Evolutionary conservation across 2,113 vertebrate species (phyloP).

Genomic region (Todiramphus chloris): DNA sequence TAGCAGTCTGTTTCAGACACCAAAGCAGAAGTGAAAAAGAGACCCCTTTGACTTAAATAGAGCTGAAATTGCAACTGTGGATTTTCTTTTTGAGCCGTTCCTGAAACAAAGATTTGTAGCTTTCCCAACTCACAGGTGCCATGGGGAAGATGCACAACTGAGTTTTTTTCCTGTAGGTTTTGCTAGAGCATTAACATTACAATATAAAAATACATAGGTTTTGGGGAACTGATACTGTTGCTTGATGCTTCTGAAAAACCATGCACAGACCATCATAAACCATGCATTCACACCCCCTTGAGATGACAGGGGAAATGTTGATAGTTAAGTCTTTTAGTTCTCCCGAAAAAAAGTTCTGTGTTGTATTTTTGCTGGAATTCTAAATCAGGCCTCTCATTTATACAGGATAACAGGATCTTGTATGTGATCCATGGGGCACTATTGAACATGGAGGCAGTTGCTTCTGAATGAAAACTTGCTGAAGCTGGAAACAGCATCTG

Average conservation of each 20-base stretch:
- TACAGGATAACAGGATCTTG: constrained; percentile 50
- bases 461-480: constrained; percentile 57
- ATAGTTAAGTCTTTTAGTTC: neutral
- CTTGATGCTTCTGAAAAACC: neutral
- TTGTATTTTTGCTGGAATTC: constrained; percentile 4
- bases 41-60: neutral
- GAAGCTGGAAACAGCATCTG: constrained; percentile 56
- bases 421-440: constrained; percentile 37
- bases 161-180: neutral
- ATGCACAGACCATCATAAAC: neutral
- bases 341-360: neutral
- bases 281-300: neutral
- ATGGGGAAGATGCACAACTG: neutral
- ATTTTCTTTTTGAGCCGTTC: neutral
- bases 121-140: neutral
- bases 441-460: constrained; percentile 47
- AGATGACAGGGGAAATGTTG: neutral
- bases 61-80: neutral
- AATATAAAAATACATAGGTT: accelerated
- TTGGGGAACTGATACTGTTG: neutral
- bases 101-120: neutral
- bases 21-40: neutral
- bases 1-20: neutral
- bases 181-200: neutral
- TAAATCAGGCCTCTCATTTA: constrained; percentile 60